A percentile compares a stretch with the other conserved stretches of the same genome.
Evolutionary conservation across 2,888 invertebrate genomes (phyloP).

Genomic region (Hirudinaria manillensis): DNA sequence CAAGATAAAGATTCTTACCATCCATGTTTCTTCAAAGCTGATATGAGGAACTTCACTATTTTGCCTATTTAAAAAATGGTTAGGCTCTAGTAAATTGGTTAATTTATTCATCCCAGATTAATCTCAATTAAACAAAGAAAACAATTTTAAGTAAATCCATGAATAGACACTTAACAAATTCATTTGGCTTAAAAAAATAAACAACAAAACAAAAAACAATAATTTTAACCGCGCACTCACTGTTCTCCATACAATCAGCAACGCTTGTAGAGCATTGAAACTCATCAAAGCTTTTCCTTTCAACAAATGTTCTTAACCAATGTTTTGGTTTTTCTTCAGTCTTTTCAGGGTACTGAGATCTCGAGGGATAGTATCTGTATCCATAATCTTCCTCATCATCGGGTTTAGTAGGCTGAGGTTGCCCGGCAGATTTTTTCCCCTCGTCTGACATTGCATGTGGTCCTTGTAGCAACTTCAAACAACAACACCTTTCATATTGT

Average conservation of each 20-base stretch:
- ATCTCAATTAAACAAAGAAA: too few relatives aligned
- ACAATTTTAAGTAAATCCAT: too few relatives aligned
- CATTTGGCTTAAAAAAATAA: too few relatives aligned
- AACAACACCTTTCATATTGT: too few relatives aligned
- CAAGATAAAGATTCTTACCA: constrained; percentile 61
- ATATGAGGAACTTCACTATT: constrained; percentile 76
- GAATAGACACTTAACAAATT: too few relatives aligned
- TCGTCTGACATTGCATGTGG: neutral
- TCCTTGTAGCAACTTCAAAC: too few relatives aligned
- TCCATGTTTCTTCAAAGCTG: constrained; percentile 72
- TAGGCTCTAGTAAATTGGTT: neutral
- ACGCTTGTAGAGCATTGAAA: constrained; percentile 75
- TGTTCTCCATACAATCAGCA: constrained; percentile 67
- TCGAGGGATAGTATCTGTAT: constrained; percentile 40
- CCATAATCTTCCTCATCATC: constrained; percentile 39
- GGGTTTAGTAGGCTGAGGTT: neutral
- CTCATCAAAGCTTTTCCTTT: constrained; percentile 34
- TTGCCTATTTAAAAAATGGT: constrained; percentile 59
- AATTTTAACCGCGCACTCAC: constrained; percentile 39
- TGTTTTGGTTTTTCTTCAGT: neutral
- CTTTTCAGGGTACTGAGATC: constrained; percentile 20
- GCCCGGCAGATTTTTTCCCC: neutral
- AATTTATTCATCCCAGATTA: neutral
- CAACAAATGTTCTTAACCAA: constrained; percentile 32
- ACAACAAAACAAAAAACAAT: too few relatives aligned